Conservation (phyloP, 2,888 invertebrate genomes). For the Lomographa bimaculata region DNA sequence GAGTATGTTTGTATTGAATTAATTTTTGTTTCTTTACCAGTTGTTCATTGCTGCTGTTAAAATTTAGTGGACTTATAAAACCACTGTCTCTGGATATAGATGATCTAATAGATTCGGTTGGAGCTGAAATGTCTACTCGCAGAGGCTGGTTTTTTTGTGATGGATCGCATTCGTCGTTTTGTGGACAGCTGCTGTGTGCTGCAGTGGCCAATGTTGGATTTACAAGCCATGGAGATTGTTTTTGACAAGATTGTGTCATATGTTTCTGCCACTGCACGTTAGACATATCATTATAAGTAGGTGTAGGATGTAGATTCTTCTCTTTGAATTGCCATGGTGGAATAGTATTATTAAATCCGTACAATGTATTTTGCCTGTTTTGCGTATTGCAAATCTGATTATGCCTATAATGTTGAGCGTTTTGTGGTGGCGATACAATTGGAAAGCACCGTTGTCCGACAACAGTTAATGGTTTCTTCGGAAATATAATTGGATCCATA, state of each 20-base stretch:
- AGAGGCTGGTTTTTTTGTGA: background rate
- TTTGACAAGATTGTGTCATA: background rate
- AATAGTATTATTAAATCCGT: background rate
- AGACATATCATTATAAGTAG: no score
- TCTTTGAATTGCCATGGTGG: slow-evolving; percentile 1
- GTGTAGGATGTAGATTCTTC: no score
- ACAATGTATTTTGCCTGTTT: background rate
- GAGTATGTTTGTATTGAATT: no score
- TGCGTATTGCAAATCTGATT: slow-evolving; percentile 1
- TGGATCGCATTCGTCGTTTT: background rate
- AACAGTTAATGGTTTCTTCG: background rate
- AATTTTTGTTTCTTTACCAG: no score
- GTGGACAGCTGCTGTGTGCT: background rate
- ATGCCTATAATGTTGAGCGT: background rate
- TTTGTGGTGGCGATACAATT: background rate
- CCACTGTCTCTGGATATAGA: slow-evolving; percentile 50
- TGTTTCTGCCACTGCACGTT: background rate
- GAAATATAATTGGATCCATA: background rate
- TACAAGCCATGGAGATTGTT: no score
- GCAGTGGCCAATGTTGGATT: no score
- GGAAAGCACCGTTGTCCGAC: background rate
- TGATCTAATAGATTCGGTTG: slow-evolving; percentile 31
- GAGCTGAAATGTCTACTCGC: background rate
- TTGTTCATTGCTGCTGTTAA: slow-evolving; percentile 22
- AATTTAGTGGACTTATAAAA: slow-evolving; percentile 40